Evolutionary conservation across 2,888 invertebrate genomes (phyloP).

Genomic region (Machimus atricapillus): DNA sequence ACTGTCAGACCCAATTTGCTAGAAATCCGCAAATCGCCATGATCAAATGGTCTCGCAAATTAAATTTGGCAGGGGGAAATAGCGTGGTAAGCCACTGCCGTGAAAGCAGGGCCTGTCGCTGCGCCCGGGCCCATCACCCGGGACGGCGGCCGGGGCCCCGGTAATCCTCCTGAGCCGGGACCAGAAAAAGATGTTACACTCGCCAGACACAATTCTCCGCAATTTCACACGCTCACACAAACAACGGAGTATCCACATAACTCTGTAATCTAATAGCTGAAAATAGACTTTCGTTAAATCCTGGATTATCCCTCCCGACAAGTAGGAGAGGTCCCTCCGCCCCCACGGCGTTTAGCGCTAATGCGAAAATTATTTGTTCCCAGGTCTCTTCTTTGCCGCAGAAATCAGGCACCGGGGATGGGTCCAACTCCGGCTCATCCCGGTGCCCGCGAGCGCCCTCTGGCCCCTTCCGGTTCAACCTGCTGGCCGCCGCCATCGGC

Average conservation of each 20-base stretch:
- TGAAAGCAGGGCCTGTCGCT: not conserved
- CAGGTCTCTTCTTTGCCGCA: constrained; percentile 8
- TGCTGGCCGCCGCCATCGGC: not conserved
- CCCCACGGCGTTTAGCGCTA: constrained; percentile 30
- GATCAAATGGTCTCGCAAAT: constrained; percentile 43
- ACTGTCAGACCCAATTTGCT: constrained; percentile 24
- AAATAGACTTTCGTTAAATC: constrained; percentile 45
- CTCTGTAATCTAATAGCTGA: constrained; percentile 45
- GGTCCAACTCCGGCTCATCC: not conserved
- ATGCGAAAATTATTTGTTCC: constrained; percentile 42
- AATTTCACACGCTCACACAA: not conserved
- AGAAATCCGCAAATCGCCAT: constrained; percentile 33
- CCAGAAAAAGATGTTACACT: constrained; percentile 25
- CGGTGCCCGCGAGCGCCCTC: not conserved
- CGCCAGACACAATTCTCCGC: constrained; percentile 5
- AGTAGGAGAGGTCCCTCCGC: constrained; percentile 15
- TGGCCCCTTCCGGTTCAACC: not conserved
- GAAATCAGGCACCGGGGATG: constrained; percentile 14
- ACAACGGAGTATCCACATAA: constrained; percentile 21
- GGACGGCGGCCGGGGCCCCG: not conserved
- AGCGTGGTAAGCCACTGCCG: constrained; percentile 39
- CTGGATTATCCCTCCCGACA: constrained; percentile 45
- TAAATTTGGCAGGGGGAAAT: constrained; percentile 44
- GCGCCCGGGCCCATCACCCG: not conserved
- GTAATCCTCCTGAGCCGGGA: constrained; percentile 1